Evolutionary conservation across 2,888 invertebrate genomes (phyloP).

Genomic region (Epirrhoe alternata): DNA sequence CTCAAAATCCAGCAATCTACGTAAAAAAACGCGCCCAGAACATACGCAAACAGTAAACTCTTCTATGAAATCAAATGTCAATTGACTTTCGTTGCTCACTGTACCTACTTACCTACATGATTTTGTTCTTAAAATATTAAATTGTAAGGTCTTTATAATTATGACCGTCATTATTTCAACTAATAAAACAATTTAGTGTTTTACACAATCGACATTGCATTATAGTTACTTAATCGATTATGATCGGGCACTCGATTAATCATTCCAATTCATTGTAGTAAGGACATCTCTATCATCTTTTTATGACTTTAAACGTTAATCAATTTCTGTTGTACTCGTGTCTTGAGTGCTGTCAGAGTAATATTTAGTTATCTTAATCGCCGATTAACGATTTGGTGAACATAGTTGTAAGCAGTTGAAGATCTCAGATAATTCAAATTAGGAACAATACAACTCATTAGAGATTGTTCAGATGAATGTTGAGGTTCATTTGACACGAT

Average conservation of each 20-base stretch:
- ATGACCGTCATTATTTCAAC: background rate
- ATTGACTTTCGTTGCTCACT: too few relatives aligned
- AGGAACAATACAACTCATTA: conserved; percentile 51
- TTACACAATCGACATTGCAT: background rate
- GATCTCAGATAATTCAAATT: conserved; percentile 52
- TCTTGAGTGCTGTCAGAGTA: background rate
- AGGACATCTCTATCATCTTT: conserved; percentile 50
- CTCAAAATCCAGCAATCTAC: too few relatives aligned
- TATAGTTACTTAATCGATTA: background rate
- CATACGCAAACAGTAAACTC: too few relatives aligned
- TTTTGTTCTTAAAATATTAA: too few relatives aligned
- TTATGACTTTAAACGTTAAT: background rate
- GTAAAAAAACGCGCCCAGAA: too few relatives aligned
- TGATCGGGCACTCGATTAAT: background rate
- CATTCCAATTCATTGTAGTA: conserved; percentile 29
- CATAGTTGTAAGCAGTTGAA: conserved; percentile 32
- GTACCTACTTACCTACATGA: too few relatives aligned
- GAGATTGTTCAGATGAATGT: conserved; percentile 28
- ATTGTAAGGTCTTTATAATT: too few relatives aligned
- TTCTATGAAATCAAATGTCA: too few relatives aligned
- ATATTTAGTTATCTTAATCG: background rate
- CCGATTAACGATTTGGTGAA: background rate
- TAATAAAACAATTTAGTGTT: background rate
- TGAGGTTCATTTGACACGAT: conserved; percentile 25
- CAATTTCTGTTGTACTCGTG: background rate